These are phyloP conservation scores for Oenanthe oenanthe DNA, from an alignment of 2,113 vertebrate genomes.

Conservation along the genomic window DNA sequence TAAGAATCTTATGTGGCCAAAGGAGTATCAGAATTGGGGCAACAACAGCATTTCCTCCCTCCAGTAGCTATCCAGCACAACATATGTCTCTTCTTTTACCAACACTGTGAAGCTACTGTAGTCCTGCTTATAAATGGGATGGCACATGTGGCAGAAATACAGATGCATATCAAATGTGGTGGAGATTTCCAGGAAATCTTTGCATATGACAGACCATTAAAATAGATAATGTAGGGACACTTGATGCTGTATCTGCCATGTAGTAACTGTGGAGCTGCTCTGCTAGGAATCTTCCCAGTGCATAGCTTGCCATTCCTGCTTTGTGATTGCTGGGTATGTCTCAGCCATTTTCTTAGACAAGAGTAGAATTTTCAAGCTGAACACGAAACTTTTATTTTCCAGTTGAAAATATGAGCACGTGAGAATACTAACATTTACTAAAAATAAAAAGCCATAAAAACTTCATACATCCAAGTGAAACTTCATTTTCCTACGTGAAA, in stretches of 20 bases:
- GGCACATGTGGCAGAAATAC: neutral
- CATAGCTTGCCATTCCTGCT: neutral
- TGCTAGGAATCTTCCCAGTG: neutral
- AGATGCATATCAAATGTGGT: neutral
- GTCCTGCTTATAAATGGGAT: neutral
- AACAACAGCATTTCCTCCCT: neutral
- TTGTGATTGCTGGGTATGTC: neutral
- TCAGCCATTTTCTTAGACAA: neutral
- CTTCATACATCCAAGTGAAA: neutral
- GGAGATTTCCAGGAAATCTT: neutral
- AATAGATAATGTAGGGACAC: neutral
- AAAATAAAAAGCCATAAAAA: neutral
- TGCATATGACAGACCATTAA: neutral
- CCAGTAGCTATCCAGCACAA: neutral
- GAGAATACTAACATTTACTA: neutral
- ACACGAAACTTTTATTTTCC: neutral
- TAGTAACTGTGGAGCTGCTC: neutral
- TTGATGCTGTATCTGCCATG: neutral
- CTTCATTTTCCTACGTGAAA: neutral
- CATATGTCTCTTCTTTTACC: neutral
- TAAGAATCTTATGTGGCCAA: neutral
- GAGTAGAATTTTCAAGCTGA: neutral
- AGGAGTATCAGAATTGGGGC: neutral
- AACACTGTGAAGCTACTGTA: neutral
- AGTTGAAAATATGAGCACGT: neutral